Evolutionary conservation across 2,113 vertebrate genomes (phyloP).

Genomic region (Salvator merianae): DNA sequence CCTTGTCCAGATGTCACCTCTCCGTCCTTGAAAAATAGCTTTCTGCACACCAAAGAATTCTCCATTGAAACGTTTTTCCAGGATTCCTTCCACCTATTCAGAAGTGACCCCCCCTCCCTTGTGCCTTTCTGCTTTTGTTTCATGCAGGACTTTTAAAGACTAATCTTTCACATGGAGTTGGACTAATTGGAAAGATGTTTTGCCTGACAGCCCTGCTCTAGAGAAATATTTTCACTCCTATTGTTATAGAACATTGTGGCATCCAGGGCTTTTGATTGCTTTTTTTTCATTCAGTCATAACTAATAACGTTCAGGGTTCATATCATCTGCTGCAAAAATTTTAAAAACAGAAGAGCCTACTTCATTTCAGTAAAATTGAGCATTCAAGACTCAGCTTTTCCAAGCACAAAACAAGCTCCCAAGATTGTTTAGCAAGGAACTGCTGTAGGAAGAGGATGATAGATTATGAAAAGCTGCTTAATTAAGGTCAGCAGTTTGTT

Average conservation of each 20-base stretch:
- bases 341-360: not conserved
- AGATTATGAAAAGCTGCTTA: slow-evolving; percentile 52
- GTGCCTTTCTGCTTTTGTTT: not conserved
- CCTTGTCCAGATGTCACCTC: not conserved
- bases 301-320: not conserved
- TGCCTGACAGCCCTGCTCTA: not conserved
- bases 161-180: not conserved
- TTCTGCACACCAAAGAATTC: not conserved
- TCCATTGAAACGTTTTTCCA: not conserved
- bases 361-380: not conserved
- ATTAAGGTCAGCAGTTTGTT: slow-evolving; percentile 53
- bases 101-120: too few relatives aligned
- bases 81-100: not conserved
- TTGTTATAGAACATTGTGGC: not conserved
- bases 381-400: fast-evolving
- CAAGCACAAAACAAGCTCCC: slow-evolving; percentile 26
- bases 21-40: not conserved
- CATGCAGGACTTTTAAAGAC: not conserved
- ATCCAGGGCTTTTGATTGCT: not conserved
- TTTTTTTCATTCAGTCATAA: not conserved
- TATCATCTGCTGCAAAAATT: not conserved
- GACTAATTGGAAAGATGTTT: not conserved
- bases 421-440: slow-evolving; percentile 15
- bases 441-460: slow-evolving; percentile 27
- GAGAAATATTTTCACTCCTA: not conserved